phyloP scores from a whole-genome alignment of 2,888 invertebrate species.

The Sinohyriopsis cumingii region DNA sequence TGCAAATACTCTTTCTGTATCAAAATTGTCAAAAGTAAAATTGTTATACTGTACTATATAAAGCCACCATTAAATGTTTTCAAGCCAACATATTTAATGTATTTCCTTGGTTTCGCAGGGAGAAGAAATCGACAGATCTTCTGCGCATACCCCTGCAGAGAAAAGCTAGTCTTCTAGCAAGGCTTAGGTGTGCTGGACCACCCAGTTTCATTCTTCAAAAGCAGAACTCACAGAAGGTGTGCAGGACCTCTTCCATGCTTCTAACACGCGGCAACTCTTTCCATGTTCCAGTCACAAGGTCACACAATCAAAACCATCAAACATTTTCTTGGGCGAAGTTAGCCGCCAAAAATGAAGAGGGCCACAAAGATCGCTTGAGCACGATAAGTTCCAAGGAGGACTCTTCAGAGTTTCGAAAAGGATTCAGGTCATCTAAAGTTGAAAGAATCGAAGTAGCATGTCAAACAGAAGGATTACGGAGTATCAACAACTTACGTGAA shows the following conservation, averaged over 20 bases:
- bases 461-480: conserved; percentile 42
- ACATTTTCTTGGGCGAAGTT: conserved; percentile 44
- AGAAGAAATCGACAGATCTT: conserved; percentile 35
- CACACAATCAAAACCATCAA: conserved; percentile 18
- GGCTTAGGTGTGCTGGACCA: conserved; percentile 23
- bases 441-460: conserved; percentile 37
- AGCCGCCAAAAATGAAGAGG: conserved; percentile 25
- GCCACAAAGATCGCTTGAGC: conserved; percentile 40
- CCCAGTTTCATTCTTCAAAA: conserved; percentile 5
- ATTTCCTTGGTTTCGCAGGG: conserved; percentile 26
- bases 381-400: conserved; percentile 45
- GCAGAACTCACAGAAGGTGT: conserved; percentile 18
- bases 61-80: too few relatives aligned
- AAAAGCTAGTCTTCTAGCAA: conserved; percentile 22
- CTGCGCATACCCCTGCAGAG: conserved; percentile 12
- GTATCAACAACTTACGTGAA: conserved; percentile 28
- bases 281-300: conserved; percentile 33
- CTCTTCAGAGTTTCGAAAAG: conserved; percentile 30
- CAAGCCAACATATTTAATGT: too few relatives aligned
- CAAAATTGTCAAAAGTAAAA: too few relatives aligned
- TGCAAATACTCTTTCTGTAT: too few relatives aligned
- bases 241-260: conserved; percentile 16
- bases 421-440: conserved; percentile 20
- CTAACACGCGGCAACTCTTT: conserved; percentile 46
- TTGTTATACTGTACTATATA: too few relatives aligned